Evolutionary conservation across 2,797 vertebrate genomes (phyloP), one percentile per base, ranked within the genome.

Genomic region (Scleropages formosus): DNA sequence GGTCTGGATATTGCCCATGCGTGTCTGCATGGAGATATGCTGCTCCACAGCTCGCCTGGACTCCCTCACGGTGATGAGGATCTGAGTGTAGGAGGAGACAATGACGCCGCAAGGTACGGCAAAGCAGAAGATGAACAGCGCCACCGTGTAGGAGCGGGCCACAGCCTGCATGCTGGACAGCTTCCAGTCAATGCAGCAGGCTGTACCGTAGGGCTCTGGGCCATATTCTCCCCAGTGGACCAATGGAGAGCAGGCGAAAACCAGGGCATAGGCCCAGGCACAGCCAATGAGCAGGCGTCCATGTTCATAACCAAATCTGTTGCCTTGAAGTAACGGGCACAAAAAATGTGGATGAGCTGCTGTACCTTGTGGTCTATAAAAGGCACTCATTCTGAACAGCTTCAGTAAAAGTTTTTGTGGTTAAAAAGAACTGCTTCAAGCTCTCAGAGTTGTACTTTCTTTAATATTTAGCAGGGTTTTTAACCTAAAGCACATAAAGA

Each of bases 151-250:
- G 61, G 91, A 93, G 74, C 87, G 90, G 3, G 89, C 89, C 0
- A 80, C 64, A 0, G 75, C 31, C 1, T 87, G 84, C 59, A 80
- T 62, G 62, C 89, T 95, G 80, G 92, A 93, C 49, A 80, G 82
- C 60, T 0, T 81, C 92, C 93, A 93, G 86, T 94, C 91, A 49
- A 94, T 92, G 81, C 93, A 95, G 80, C 93, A 94, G 79, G 93
- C 93, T 0, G 93, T 95, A 39, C 93, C 94, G 0, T 94, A 94
- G 31, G 93, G 93, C 74, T 94, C 92, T 0, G 85, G 88, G 58
- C 92, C 92, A 0, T 93, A 95, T 73, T 89, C 85, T 20, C 93
- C 93, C 92, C 93, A 93, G 82, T 92, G 88, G 75, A 74, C 86
- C 69, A 95, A 82, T 0, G 93, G 93, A 16, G 85, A 91, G 80